A percentile compares a stretch with the other conserved stretches of the same genome.
Conservation (phyloP, 2,113 vertebrate species). For the Irena cyanogastra region DNA sequence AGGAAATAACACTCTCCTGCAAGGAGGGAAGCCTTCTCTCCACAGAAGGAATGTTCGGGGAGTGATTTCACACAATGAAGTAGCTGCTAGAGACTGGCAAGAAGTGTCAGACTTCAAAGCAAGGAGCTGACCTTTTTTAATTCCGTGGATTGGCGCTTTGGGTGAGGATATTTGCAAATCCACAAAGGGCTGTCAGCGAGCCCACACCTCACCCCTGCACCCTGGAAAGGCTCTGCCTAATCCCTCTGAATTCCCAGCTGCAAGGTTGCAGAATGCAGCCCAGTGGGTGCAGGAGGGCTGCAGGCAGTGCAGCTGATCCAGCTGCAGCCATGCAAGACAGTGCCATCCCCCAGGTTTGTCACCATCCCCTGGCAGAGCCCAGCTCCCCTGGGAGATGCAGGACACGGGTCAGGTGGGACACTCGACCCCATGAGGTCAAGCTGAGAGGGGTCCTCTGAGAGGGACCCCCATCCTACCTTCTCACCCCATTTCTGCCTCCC, state of each 20-base stretch:
- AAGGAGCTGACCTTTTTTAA: background rate
- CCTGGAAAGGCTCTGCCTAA: background rate
- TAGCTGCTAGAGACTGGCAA: slow-evolving; percentile 3
- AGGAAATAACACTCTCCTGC: background rate
- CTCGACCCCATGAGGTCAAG: fast-evolving
- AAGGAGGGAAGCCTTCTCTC: slow-evolving; percentile 4
- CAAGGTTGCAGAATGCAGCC: background rate
- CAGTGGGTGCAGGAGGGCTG: background rate
- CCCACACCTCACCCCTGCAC: background rate
- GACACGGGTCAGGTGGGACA: background rate
- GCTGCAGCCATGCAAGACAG: background rate
- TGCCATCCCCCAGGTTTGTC: fast-evolving
- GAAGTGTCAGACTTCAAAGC: slow-evolving; percentile 47
- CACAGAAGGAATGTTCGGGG: background rate
- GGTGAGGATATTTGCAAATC: background rate
- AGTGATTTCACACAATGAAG: slow-evolving; percentile 13
- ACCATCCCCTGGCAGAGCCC: background rate
- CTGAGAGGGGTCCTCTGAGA: background rate
- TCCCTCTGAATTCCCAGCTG: background rate
- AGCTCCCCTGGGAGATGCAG: background rate
- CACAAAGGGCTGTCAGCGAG: background rate
- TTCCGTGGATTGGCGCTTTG: background rate
- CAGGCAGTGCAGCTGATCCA: background rate
- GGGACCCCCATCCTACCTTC: background rate
- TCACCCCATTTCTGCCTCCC: background rate